These are phyloP conservation scores for Trichogramma pretiosum DNA, from an alignment of 1,140 invertebrate genomes.

Conservation along the genomic window DNA sequence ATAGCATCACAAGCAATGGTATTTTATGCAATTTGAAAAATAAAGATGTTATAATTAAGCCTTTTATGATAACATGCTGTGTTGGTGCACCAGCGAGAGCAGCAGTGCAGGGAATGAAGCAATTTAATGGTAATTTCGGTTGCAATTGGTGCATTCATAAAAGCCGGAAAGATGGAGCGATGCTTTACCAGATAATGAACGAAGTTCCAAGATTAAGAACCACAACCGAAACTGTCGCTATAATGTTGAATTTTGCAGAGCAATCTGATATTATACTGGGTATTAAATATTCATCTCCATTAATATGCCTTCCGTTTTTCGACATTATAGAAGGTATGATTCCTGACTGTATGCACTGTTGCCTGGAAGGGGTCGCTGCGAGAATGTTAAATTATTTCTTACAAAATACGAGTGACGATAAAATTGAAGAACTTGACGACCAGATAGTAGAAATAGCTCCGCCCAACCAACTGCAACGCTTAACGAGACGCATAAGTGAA, in stretches of 20 bases:
- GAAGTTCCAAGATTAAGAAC: not conserved
- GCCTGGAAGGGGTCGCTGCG: not conserved
- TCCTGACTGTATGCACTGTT: constrained; percentile 2
- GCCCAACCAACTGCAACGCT: constrained; percentile 14
- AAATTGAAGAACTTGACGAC: not conserved
- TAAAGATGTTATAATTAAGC: constrained; percentile 1
- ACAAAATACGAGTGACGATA: not conserved
- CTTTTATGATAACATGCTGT: not conserved
- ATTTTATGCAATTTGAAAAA: not conserved
- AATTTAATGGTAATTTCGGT: constrained; percentile 10
- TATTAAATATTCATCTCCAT: not conserved
- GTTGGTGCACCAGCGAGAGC: not conserved
- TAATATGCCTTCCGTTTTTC: constrained; percentile 4
- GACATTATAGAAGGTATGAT: constrained; percentile 7
- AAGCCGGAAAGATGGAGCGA: not conserved
- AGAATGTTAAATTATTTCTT: not conserved
- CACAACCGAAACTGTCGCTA: not conserved
- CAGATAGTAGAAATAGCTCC: constrained; percentile 1
- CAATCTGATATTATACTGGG: not conserved
- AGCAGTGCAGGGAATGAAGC: constrained; percentile 2
- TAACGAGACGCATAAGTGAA: constrained; percentile 5
- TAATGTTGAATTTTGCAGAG: not conserved
- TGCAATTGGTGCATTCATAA: constrained; percentile 5
- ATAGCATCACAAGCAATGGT: not conserved
- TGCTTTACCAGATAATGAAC: not conserved